These are phyloP conservation scores for Petrocephalus sullivani DNA, from an alignment of 2,797 vertebrate species.

Conservation along the genomic window DNA sequence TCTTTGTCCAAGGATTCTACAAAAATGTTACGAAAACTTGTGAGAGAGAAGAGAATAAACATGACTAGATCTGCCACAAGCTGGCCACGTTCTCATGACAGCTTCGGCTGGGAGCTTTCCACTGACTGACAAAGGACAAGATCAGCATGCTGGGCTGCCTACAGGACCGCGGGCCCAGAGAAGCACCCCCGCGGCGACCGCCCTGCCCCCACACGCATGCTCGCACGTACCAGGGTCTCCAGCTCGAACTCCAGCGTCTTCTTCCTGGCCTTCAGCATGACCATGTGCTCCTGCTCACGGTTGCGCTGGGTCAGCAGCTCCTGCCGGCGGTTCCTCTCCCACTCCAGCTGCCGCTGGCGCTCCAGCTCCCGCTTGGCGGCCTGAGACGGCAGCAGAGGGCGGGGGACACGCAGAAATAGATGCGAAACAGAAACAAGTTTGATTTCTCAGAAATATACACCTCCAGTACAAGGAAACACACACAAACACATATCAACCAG, in stretches of 20 bases:
- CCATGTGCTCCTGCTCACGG: slow-evolving; percentile 92
- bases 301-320: slow-evolving; percentile 91
- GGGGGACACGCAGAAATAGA: neutral
- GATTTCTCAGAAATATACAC: neutral
- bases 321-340: slow-evolving; percentile 83
- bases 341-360: slow-evolving; percentile 79
- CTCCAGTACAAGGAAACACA: neutral
- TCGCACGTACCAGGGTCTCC: slow-evolving; percentile 74
- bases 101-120: neutral
- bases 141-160: neutral
- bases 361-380: slow-evolving; percentile 93
- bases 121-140: neutral
- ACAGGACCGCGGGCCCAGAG: neutral
- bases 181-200: neutral
- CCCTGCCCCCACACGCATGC: neutral
- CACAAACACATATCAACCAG: neutral
- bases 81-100: neutral
- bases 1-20: neutral
- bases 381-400: slow-evolving; percentile 45
- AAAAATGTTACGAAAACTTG: neutral
- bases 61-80: neutral
- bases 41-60: neutral
- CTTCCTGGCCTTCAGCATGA: slow-evolving; percentile 89
- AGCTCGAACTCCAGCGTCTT: slow-evolving; percentile 95
- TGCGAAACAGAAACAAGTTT: neutral